A percentile compares a stretch with the other conserved stretches of the same genome.
phyloP scores from a whole-genome alignment of 2,888 invertebrate species.

The Trissolcus japonicus region DNA sequence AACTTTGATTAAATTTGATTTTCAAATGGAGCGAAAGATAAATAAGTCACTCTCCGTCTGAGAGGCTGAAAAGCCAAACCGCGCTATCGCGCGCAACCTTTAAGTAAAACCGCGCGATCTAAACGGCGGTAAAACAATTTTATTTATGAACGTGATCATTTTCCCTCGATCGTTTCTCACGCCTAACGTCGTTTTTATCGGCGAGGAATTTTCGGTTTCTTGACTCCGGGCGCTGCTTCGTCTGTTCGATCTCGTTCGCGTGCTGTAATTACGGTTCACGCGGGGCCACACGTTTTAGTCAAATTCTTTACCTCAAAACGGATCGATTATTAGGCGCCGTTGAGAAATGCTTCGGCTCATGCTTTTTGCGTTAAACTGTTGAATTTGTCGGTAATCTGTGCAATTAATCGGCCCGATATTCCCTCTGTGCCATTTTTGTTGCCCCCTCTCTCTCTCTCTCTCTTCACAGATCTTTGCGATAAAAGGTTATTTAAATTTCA shows the following conservation, averaged over 20 bases:
- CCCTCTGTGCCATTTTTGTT: too few species aligned
- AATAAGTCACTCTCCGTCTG: slow-evolving; percentile 31
- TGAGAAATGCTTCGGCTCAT: background rate
- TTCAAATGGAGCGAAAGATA: slow-evolving; percentile 1
- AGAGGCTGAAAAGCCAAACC: slow-evolving; percentile 15
- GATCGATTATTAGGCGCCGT: too few species aligned
- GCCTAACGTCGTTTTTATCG: slow-evolving; percentile 1
- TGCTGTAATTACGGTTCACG: slow-evolving; percentile 24
- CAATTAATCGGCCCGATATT: too few species aligned
- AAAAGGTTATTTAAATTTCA: background rate
- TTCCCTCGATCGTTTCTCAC: slow-evolving; percentile 39
- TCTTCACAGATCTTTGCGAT: too few species aligned
- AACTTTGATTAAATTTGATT: slow-evolving; percentile 19
- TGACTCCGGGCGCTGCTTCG: slow-evolving; percentile 7
- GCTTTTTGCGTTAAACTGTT: too few species aligned
- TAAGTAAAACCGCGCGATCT: slow-evolving; percentile 31
- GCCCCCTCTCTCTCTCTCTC: too few species aligned
- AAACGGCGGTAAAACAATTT: slow-evolving; percentile 32
- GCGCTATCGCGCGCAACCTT: slow-evolving; percentile 28
- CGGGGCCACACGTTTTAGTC: slow-evolving; percentile 13
- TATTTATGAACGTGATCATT: slow-evolving; percentile 36
- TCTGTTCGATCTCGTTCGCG: slow-evolving; percentile 14
- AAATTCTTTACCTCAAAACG: slow-evolving; percentile 4
- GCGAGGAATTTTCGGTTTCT: slow-evolving; percentile 15
- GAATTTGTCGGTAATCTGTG: too few species aligned